These are phyloP conservation scores for Napeogenes inachia DNA, from an alignment of 2,888 invertebrate species.

Conservation along the genomic window DNA sequence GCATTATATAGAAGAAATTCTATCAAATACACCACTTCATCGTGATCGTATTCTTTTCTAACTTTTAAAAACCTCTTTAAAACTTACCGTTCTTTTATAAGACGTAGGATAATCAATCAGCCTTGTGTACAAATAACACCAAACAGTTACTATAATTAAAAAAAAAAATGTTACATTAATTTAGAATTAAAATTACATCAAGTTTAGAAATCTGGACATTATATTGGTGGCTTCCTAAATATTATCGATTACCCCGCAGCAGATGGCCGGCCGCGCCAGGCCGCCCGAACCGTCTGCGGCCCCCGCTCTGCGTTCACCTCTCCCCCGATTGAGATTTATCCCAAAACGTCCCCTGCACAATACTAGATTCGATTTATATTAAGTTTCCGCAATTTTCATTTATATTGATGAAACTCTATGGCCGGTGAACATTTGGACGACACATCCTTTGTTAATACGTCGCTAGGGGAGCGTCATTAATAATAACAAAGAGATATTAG, in stretches of 20 bases:
- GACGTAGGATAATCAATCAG: too few relatives aligned
- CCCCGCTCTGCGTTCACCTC: slow-evolving; percentile 59
- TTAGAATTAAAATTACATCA: neutral
- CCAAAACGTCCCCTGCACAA: slow-evolving; percentile 68
- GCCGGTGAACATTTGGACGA: slow-evolving; percentile 55
- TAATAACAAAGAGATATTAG: slow-evolving; percentile 66
- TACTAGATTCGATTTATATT: slow-evolving; percentile 75
- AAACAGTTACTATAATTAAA: too few relatives aligned
- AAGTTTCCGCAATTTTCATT: slow-evolving; percentile 74
- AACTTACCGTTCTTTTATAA: too few relatives aligned
- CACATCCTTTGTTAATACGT: slow-evolving; percentile 53
- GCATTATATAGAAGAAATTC: too few relatives aligned
- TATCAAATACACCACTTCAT: too few relatives aligned
- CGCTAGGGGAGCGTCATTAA: slow-evolving; percentile 53
- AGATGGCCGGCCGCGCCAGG: slow-evolving; percentile 68
- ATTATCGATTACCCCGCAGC: slow-evolving; percentile 74
- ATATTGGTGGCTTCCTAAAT: slow-evolving; percentile 63
- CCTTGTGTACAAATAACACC: too few relatives aligned
- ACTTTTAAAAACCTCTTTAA: too few relatives aligned
- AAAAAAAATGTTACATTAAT: too few relatives aligned
- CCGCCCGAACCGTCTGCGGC: slow-evolving; percentile 54
- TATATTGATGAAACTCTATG: slow-evolving; percentile 56
- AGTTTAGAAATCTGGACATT: slow-evolving; percentile 31
- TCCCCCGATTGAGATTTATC: slow-evolving; percentile 75
- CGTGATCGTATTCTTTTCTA: too few relatives aligned